Evolutionary conservation across 2,888 invertebrate genomes (phyloP).

Genomic region (Temnothorax unifasciatus): DNA sequence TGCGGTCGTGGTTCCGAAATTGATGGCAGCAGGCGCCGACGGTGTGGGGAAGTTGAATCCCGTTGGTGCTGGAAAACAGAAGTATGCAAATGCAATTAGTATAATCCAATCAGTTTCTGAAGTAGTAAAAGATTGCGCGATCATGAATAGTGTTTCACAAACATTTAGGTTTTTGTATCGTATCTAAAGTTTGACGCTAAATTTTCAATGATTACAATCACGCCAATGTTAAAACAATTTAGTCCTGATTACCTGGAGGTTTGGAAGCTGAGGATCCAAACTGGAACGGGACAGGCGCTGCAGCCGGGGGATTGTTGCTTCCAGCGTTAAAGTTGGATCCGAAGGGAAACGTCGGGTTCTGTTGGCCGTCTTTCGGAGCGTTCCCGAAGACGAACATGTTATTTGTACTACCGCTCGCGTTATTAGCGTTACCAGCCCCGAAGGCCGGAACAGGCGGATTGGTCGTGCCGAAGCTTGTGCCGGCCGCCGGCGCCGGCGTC

Average conservation of each 20-base stretch:
- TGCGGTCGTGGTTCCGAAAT: conserved; percentile 76
- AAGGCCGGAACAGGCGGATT: conserved; percentile 9
- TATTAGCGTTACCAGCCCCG: conserved; percentile 33
- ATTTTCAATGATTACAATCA: background rate
- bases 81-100: background rate
- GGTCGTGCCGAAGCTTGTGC: conserved; percentile 63
- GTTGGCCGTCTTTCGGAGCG: conserved; percentile 65
- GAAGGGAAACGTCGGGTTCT: conserved; percentile 44
- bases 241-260: conserved; percentile 68
- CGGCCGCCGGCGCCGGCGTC: background rate
- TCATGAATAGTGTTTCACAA: background rate
- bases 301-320: conserved; percentile 55
- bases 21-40: conserved; percentile 78
- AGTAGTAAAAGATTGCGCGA: background rate
- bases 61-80: conserved; percentile 63
- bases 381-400: conserved; percentile 74
- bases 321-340: conserved; percentile 36
- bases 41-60: conserved; percentile 84
- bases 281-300: conserved; percentile 75
- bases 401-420: conserved; percentile 28
- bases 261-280: conserved; percentile 78
- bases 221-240: conserved; percentile 6
- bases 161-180: background rate
- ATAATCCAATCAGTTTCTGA: background rate
- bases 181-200: background rate